Conservation (phyloP, 2,888 invertebrate species). For the Cheilosia vulpina region DNA sequence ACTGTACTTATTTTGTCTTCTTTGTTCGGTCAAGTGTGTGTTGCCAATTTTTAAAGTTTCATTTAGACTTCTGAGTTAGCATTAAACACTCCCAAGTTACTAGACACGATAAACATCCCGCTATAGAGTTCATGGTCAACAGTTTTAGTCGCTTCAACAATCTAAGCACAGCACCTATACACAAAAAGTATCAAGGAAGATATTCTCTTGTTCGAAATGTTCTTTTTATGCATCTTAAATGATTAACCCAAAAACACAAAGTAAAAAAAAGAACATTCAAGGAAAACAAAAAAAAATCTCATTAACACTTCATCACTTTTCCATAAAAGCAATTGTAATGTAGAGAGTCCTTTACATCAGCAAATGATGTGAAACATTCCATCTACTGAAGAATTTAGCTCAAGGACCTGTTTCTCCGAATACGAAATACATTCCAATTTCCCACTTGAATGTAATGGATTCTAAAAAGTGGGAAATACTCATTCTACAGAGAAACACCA, state of each 20-base stretch:
- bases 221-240: constrained; percentile 27
- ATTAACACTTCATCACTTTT: constrained; percentile 66
- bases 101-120: no score
- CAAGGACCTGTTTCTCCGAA: constrained; percentile 69
- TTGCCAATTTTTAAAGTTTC: no score
- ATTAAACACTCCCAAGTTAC: no score
- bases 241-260: constrained; percentile 59
- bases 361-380: constrained; percentile 71
- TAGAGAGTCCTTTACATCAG: constrained; percentile 61
- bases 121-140: no score
- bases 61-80: no score
- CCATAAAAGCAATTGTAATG: constrained; percentile 67
- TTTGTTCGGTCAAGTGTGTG: no score
- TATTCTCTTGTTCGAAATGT: background rate
- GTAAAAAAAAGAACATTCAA: constrained; percentile 20
- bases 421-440: constrained; percentile 72
- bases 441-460: constrained; percentile 74
- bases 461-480: constrained; percentile 70
- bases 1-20: no score
- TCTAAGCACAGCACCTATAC: background rate
- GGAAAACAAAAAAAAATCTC: constrained; percentile 48
- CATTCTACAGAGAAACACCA: constrained; percentile 61
- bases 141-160: no score
- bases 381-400: constrained; percentile 69
- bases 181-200: background rate